A percentile compares a stretch with the other conserved stretches of the same genome.
Conservation (phyloP, 2,113 vertebrate genomes). For the Vidua macroura region DNA sequence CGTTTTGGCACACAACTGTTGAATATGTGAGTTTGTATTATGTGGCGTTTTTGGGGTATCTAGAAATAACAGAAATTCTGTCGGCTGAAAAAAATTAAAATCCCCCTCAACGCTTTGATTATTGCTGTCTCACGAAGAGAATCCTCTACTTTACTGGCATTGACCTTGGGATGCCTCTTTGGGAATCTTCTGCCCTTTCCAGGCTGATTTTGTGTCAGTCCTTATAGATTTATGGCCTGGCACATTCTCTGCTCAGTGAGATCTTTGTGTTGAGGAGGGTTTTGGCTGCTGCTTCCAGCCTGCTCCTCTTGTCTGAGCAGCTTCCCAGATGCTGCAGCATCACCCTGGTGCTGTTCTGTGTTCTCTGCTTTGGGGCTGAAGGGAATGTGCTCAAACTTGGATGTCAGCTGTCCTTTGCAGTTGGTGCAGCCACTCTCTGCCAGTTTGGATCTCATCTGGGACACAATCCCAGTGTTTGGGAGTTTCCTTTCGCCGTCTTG, state of each 20-base stretch:
- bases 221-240: constrained; percentile 1
- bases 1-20: not conserved
- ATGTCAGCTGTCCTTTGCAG: not conserved
- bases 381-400: not conserved
- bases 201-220: not conserved
- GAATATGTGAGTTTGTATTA: not conserved
- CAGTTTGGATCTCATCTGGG: not conserved
- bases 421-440: fast-evolving
- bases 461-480: no score
- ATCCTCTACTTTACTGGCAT: not conserved
- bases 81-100: not conserved
- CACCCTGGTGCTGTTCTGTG: not conserved
- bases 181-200: constrained; percentile 49
- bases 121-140: not conserved
- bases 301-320: not conserved
- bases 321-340: constrained; percentile 16
- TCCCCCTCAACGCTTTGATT: not conserved
- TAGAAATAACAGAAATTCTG: not conserved
- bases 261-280: not conserved
- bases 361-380: not conserved
- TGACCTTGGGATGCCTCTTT: constrained; percentile 25
- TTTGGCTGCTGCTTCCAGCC: constrained; percentile 34
- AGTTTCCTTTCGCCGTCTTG: not conserved
- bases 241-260: not conserved
- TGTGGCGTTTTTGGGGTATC: not conserved